phyloP scores from a whole-genome alignment of 2,888 invertebrate species.

The Ernsta delagoae region DNA sequence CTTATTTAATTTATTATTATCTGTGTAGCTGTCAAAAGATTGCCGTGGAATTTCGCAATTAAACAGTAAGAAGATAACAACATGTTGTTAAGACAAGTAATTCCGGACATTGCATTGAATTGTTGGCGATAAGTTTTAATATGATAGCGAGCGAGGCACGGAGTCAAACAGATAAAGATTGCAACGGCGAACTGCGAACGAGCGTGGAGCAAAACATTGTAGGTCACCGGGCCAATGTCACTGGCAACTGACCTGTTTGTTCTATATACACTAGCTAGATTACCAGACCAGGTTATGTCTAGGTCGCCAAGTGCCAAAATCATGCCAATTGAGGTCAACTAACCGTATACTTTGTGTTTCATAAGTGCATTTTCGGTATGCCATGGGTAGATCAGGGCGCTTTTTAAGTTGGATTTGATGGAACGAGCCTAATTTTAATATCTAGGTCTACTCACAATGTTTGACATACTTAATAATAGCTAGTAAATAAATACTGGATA shows the following conservation, averaged over 20 bases:
- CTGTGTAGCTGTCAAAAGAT: constrained; percentile 7
- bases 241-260: constrained; percentile 38
- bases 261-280: constrained; percentile 13
- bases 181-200: constrained; percentile 54
- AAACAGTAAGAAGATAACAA: constrained; percentile 16
- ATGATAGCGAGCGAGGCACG: constrained; percentile 38
- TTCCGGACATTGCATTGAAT: constrained; percentile 24
- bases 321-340: constrained; percentile 3
- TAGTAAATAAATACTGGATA: too few species aligned
- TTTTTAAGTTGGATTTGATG: too few species aligned
- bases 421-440: too few species aligned
- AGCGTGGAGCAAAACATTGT: constrained; percentile 52
- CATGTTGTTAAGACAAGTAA: not conserved
- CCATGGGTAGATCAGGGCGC: too few species aligned
- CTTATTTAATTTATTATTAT: not conserved
- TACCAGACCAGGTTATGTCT: constrained; percentile 8
- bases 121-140: constrained; percentile 39
- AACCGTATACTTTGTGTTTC: not conserved
- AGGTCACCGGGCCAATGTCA: constrained; percentile 75
- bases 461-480: too few species aligned
- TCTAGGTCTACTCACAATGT: too few species aligned
- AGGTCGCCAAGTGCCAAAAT: constrained; percentile 17
- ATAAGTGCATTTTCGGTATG: too few species aligned
- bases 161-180: constrained; percentile 40
- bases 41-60: constrained; percentile 1